Base-by-base conservation (phyloP, 2,113 vertebrate genomes). In the Octodon degus region DNA sequence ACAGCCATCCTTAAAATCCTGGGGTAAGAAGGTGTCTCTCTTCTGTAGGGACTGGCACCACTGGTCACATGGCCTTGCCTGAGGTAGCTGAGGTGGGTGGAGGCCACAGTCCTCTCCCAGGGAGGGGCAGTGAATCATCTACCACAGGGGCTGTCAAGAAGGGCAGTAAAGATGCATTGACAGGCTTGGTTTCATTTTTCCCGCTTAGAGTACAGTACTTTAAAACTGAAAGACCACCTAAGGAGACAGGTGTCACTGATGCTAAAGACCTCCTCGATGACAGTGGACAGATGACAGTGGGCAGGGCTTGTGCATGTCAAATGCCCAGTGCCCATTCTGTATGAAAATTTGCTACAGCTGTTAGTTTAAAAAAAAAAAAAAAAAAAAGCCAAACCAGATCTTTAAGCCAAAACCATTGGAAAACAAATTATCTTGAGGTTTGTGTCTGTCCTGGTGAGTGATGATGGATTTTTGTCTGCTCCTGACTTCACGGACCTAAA, bases 391-490 rank as follows among this genome's bases (percentile, higher is more conserved):
- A 97, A 97, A 97, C 97, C 93, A 97, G 93, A 94, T 80, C 88
- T 94, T 90, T 60, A 93, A 92, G 95, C 94, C 58, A 62, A 98
- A 98, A 96, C 95, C 95, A 95, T 93, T 97, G 97, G 93, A 97
- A 97, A 98, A 97, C 94, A 98, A 97, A 97, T 97, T 97, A 97
- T 96, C 89, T 89, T 97, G 97, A 97, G 96, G 96, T 97, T 96
- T 97, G 50, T 95, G 32, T 96, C 93, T 96, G 88, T 96, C 92
- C 93, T 96, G 93, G 97, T 92, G 94, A 97, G 93, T 96, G 95
- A 98, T 11, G 91, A 95, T 97, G 88, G 83, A 94, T 97, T 96
- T 97, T 93, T 98, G 86, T 97, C 93, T 96, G 67, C 82, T 97
- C 87, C 86, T 94, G 85, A 96, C 92, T 97, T 97, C 17, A 76